These are phyloP conservation scores for Caenorhabditis wallacei DNA, from an alignment of 2,888 invertebrate species.

Conservation along the genomic window DNA sequence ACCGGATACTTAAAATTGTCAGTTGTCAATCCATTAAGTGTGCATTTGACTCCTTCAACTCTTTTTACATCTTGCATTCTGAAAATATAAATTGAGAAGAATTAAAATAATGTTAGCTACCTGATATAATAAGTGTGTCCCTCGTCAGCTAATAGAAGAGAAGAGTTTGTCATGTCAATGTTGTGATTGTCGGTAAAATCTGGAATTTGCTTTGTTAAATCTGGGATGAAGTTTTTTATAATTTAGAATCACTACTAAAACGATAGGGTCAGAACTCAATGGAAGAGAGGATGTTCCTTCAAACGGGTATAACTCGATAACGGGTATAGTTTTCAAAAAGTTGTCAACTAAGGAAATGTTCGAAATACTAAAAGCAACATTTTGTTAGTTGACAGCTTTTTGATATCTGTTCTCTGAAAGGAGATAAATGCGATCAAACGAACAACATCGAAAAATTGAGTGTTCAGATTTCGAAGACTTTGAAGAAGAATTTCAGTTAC, in stretches of 20 bases:
- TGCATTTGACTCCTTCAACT: conserved; percentile 59
- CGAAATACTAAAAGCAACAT: no score
- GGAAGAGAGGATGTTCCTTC: no score
- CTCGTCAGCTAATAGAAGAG: conserved; percentile 43
- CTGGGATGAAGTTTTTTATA: not conserved
- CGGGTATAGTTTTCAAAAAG: no score
- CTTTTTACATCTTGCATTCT: conserved; percentile 63
- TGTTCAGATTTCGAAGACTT: no score
- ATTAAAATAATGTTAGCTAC: conserved; percentile 25
- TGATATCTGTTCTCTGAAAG: no score
- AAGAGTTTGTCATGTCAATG: conserved; percentile 49
- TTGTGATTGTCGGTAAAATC: conserved; percentile 54
- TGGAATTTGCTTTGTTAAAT: conserved; percentile 15
- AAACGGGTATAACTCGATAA: no score
- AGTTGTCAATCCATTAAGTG: conserved; percentile 45
- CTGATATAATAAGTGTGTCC: conserved; percentile 63
- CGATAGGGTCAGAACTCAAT: no score
- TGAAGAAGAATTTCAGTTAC: no score
- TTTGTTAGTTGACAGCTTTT: no score
- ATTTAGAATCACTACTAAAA: not conserved
- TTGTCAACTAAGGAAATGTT: no score
- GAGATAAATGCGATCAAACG: no score
- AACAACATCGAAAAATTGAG: no score
- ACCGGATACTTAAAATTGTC: conserved; percentile 66
- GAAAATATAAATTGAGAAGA: not conserved